These are phyloP conservation scores for Bathynomus jamesi DNA, from an alignment of 1,140 invertebrate genomes.

Conservation along the genomic window DNA sequence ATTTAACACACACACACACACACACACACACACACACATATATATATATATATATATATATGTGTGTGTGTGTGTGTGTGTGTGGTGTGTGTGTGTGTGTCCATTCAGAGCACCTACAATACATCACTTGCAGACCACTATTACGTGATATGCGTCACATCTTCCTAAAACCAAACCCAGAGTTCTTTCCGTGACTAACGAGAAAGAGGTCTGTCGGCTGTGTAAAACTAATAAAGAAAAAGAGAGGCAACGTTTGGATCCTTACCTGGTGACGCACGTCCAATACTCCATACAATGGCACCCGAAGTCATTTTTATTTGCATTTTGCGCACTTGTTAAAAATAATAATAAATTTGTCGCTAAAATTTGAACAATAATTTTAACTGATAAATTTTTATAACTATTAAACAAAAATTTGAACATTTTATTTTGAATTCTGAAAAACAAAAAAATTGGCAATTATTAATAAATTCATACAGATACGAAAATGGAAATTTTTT, in stretches of 20 bases:
- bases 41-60: slow-evolving; percentile 18
- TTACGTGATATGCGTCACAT: no score
- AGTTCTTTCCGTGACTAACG: no score
- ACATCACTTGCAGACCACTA: no score
- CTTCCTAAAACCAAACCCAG: no score
- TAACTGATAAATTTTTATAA: neutral
- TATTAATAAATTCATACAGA: neutral
- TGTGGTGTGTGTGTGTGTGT: no score
- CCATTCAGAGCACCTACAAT: no score
- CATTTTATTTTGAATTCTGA: neutral
- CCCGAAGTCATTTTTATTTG: slow-evolving; percentile 34
- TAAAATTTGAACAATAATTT: neutral
- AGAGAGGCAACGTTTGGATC: neutral
- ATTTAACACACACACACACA: no score
- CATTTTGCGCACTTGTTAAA: slow-evolving; percentile 1
- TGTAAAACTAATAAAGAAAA: neutral
- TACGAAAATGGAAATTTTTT: neutral
- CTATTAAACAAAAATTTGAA: neutral
- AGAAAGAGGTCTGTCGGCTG: no score
- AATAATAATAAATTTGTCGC: neutral
- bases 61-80: slow-evolving; percentile 3
- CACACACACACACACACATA: slow-evolving; percentile 1
- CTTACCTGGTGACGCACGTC: slow-evolving; percentile 43
- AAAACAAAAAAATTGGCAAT: neutral
- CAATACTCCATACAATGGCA: slow-evolving; percentile 48